These are phyloP conservation scores for Drosophila suboccidentalis DNA, from an alignment of 2,888 invertebrate genomes.

Conservation along the genomic window DNA sequence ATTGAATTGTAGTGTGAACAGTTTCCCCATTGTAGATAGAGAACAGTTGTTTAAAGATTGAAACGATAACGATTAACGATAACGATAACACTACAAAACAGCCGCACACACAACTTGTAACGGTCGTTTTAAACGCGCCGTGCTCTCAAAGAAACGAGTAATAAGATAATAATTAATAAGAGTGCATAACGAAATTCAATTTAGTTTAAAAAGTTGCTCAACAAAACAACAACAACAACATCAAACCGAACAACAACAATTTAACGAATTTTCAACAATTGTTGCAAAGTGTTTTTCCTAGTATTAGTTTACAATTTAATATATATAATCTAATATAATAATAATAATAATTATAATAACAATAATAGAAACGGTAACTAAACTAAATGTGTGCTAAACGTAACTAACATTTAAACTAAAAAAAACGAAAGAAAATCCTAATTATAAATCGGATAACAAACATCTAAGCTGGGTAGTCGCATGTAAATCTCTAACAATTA, in stretches of 20 bases:
- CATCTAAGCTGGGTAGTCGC: slow-evolving; percentile 86
- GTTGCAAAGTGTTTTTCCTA: slow-evolving; percentile 79
- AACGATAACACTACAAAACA: slow-evolving; percentile 40
- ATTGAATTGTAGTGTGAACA: slow-evolving; percentile 60
- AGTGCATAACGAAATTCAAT: slow-evolving; percentile 54
- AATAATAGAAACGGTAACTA: slow-evolving; percentile 64
- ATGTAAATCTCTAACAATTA: slow-evolving; percentile 85
- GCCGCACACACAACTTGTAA: slow-evolving; percentile 54
- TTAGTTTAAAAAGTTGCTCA: slow-evolving; percentile 68
- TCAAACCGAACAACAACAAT: slow-evolving; percentile 53
- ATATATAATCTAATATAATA: slow-evolving; percentile 18
- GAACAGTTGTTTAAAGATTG: slow-evolving; percentile 63
- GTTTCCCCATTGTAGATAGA: slow-evolving; percentile 77
- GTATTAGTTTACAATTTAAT: slow-evolving; percentile 61
- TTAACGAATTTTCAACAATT: slow-evolving; percentile 80
- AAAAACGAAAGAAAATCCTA: slow-evolving; percentile 57
- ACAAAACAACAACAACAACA: slow-evolving; percentile 49
- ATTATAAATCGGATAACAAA: slow-evolving; percentile 79
- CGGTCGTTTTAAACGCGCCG: slow-evolving; percentile 70
- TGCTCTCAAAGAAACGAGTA: slow-evolving; percentile 69
- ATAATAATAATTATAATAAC: slow-evolving; percentile 11
- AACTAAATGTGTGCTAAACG: slow-evolving; percentile 76
- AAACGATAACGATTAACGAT: slow-evolving; percentile 42
- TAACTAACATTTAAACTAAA: slow-evolving; percentile 65
- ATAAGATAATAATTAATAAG: slow-evolving; percentile 63